phyloP scores from a whole-genome alignment of 2,113 vertebrate species.

The Oxyura jamaicensis region DNA sequence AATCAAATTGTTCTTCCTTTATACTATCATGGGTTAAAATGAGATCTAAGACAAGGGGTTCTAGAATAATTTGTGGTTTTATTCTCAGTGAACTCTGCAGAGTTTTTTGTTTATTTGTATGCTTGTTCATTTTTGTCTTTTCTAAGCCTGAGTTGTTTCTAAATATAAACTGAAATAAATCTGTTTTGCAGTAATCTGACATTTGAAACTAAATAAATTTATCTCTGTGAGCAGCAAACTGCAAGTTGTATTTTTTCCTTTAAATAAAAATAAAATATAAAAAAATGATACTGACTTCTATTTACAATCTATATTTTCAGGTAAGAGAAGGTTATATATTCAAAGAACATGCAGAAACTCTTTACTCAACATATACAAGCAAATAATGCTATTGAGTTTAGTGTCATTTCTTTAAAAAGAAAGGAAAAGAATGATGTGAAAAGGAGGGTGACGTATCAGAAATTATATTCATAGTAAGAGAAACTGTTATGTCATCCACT shows the following conservation, averaged over 20 bases:
- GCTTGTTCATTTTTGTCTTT: neutral
- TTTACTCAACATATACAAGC: neutral
- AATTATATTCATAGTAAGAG: neutral
- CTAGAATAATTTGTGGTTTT: neutral
- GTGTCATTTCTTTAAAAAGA: neutral
- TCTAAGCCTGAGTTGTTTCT: neutral
- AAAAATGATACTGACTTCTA: neutral
- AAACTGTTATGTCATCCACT: neutral
- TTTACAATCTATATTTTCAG: neutral
- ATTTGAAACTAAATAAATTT: conserved; percentile 1
- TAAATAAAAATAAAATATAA: neutral
- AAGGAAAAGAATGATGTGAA: neutral
- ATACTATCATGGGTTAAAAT: neutral
- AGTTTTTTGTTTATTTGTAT: neutral
- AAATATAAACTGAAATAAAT: neutral
- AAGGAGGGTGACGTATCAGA: neutral
- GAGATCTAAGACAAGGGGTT: neutral
- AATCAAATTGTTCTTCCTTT: neutral
- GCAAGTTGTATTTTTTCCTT: neutral
- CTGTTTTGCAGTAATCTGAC: neutral
- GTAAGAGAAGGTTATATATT: neutral
- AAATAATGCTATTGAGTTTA: neutral
- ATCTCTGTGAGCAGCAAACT: neutral
- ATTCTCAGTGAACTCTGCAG: neutral
- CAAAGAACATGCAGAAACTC: neutral